Evolutionary conservation across 2,113 vertebrate species (phyloP), one percentile per base, ranked within the genome.

Genomic region (Anas platyrhynchos): DNA sequence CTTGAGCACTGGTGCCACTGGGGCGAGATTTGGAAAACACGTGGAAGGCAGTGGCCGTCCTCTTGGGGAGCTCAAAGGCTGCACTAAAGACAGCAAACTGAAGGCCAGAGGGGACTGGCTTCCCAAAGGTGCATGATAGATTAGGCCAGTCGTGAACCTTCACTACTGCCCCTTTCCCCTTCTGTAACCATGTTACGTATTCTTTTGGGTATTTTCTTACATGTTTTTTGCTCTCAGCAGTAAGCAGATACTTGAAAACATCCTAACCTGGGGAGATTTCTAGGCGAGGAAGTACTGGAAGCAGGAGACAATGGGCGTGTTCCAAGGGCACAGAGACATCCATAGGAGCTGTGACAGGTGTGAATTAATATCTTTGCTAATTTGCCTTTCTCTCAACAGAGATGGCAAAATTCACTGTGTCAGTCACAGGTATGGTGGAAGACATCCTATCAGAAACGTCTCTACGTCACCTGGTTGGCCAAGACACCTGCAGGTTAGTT

Each of bases 231-330:
- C 82, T 80, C 55, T 55, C 27, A 72, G 59, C 41, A 46, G 50
- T 75, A 34, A 79, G 63, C 36, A 89, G 36, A 34, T 3, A 10
- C 9, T 20, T 26, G 50, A 38, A 54, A 54, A 55, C 43, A 23
- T 46, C 68, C 75, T 36, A 17, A 0, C 2, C 13, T 3, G 34
- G 43, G 41, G 46, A 55, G 67, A 34, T 77, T 91, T 88, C 58
- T 59, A 72, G 25, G 34, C 0, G 2, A 52, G 73, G 21, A 61
- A 31, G 32, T 38, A 48, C 3, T 34, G 55, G 66, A 59, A 90
- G 13, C 55, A 62, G 0, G 0, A 54, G 63, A 9, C 27, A 43
- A 21, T 18, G 16, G 61, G 32, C 29, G n/a, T 12, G 12, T 71
- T 27, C 23, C 12, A n/a, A 38, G 31, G 75, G 12, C 34, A 27